A percentile compares a stretch with the other conserved stretches of the same genome.
These are phyloP conservation scores for Phalanger gymnotis DNA, from an alignment of 2,797 vertebrate species.

Conservation along the genomic window DNA sequence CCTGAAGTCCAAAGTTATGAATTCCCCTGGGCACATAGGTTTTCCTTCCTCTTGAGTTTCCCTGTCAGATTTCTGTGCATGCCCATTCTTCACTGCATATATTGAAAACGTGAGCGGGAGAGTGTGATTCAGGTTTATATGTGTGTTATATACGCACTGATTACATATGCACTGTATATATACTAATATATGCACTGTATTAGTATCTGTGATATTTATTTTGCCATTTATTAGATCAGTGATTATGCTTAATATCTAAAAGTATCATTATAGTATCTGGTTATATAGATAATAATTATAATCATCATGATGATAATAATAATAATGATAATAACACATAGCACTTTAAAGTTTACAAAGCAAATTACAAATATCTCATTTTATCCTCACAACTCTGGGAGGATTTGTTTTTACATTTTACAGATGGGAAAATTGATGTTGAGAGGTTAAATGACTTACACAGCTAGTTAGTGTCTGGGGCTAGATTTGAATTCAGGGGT, in stretches of 20 bases:
- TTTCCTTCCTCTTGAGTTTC: neutral
- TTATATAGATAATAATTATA: no score
- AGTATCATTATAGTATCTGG: neutral
- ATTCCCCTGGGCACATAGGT: neutral
- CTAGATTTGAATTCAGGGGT: neutral
- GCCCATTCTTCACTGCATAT: neutral
- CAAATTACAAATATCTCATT: neutral
- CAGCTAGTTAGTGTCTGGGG: neutral
- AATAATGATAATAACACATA: neutral
- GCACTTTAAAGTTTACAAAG: neutral
- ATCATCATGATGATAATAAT: neutral
- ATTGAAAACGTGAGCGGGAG: neutral
- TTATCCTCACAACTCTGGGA: neutral
- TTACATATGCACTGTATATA: no score
- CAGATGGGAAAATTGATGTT: no score
- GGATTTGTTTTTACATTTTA: no score
- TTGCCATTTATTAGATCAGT: neutral
- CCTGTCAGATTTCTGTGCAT: neutral
- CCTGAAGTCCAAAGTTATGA: neutral
- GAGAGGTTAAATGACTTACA: neutral
- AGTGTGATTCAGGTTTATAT: neutral
- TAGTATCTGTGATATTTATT: no score
- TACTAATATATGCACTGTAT: no score
- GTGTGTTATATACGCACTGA: neutral
- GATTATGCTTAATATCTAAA: neutral